Base-by-base conservation (phyloP, 2,888 invertebrate genomes). In the Papilio demoleus region DNA sequence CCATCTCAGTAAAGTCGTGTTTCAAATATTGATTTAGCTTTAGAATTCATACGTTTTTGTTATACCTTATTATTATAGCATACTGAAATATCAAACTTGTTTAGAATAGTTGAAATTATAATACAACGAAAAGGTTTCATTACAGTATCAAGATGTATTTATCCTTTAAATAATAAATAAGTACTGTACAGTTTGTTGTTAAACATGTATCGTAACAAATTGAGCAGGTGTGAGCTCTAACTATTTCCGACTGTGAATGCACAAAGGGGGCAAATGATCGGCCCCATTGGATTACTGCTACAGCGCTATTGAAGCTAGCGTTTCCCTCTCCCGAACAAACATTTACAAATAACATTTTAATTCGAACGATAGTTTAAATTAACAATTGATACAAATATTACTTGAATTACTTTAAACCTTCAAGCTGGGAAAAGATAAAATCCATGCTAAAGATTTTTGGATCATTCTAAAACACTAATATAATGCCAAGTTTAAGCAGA, bases 191-290 rank as follows among this genome's bases (percentile, higher is more conserved):
- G 12, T 47, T 47, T 47, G 47, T 50, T 22, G 24, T 5, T 5
- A 50, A 24, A 22, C n/a, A 22, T 12, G 19, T 47, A 47, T 22
- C 4, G 47, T 24, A 22, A 42, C 22, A 12, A 47, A 47, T 47
- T 22, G 47, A 22, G 4, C 47, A 47, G 22, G 12, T 47, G 0
- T 47, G 22, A 12, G 12, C 11, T 24, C 24, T 19, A 17, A 47
- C 22, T 24, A 50, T 4, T 24, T 14, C 24, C 47, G 47, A 11
- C 5, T 50, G 24, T 50, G 47, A 24, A 22, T 24, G 47, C 47
- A 50, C 47, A 50, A 50, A 24, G 47, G 24, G n/a, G 22, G 47
- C 47, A 14, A 50, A 24, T 50, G 22, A 50, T 50, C 47, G 31
- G 6, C 6, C 31, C 31, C 31, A 31, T 31, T 6, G 47, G 24